Evolutionary conservation across 2,113 vertebrate genomes (phyloP), one percentile per base, ranked within the genome.

Genomic region (Rhinichthys klamathensis): DNA sequence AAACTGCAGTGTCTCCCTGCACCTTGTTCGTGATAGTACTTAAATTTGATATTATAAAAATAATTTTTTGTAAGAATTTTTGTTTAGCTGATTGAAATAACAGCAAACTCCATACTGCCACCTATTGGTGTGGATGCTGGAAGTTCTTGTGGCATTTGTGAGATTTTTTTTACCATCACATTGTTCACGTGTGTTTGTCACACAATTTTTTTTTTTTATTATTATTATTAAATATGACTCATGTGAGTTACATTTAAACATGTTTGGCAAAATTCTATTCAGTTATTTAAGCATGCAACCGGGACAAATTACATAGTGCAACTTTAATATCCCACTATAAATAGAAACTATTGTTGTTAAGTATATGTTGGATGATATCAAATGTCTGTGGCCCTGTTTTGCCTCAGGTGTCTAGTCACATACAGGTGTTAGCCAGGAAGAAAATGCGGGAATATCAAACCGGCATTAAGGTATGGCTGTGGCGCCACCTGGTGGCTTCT

Each of bases 391-490:
- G 89, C 88, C 78, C 83, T 90, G 85, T 90, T 87, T 84, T 87
- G 85, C 88, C 76, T 88, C 93, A 99, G 97, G 97, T 98, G 94
- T 98, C 97, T 96, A 99, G 97, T 96, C 97, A 99, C 94, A 99
- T 99, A 93, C 97, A 99, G 96, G 97, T 99, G 96, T 96, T 99
- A 97, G 97, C 97, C 90, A 96, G 97, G 95, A 99, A 99, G 96
- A 97, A 97, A 95, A 97, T 99, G 92, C 97, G 97, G 92, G 97
- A 99, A 94, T 98, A 98, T 95, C 97, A 99, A 95, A 95, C 97
- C 90, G 97, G 97, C 96, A 99, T 99, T 94, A 99, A 99, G 97
- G 97, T 99, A 97, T 70, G 97, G 35, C 18, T 85, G 25, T 15
- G 16, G 16, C 97, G 84, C 83, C 84, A 73, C 4, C 83, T 86